Base-by-base conservation (phyloP, 1,140 invertebrate genomes). In the Drosophila nigromelanica region DNA sequence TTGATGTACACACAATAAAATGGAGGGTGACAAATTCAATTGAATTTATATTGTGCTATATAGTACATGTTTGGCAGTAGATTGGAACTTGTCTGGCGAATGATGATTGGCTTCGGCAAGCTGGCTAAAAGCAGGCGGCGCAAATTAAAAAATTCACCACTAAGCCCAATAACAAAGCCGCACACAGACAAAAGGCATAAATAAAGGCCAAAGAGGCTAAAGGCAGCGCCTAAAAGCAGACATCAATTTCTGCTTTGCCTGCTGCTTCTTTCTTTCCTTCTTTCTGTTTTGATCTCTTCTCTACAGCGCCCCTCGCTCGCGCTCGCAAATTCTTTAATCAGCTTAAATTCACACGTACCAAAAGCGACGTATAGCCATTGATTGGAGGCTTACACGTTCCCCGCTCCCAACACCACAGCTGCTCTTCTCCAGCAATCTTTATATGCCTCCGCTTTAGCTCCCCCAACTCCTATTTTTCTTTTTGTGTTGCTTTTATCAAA, bases 261-360 rank as follows among this genome's bases (percentile, higher is more conserved):
- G 14, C 54, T 39, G 35, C 48, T 37, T 43, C 48, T 48, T 27
- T 14, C 10, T 39, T 11, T 42, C 33, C 4, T 37, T 43, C 37
- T 54, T 12, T 51, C 50, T 24, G 24, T 21, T 67, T 64, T 30
- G 21, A 30, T 39, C 40, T 48, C 48, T 59, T 59, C 60, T 59
- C 47, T 40, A 47, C 48, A 43, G 42, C 73, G 82, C 72, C 80
- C 43, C 48, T 59, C 55, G 2, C 12, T 4, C 30, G 47, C 50
- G n/a, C 33, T 37, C 43, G 59, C 54, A 90, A 90, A 90, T 90
- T 78, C 87, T 83, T 90, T 90, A 90, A 90, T 90, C 87, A 90
- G 87, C 87, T 90, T 90, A 90, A 90, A 90, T 90, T 90, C 87
- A 90, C 87, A 90, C 87, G 87, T 89, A 90, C 66, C 82, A 67